phyloP scores from a whole-genome alignment of 53 echinoderm and acorn worm species.

The Actinopyga echinites region DNA sequence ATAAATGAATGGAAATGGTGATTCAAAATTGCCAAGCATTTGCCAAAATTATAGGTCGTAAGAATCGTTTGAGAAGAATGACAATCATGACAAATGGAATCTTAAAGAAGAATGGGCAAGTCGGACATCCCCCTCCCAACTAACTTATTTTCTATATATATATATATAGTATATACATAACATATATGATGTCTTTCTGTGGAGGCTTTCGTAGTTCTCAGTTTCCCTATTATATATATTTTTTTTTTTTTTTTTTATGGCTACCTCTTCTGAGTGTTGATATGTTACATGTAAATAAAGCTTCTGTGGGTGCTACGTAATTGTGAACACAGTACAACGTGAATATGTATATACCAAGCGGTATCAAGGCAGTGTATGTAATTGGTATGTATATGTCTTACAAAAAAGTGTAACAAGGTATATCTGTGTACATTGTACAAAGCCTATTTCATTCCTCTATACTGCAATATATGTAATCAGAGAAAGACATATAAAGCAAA shows the following conservation, averaged over 20 bases:
- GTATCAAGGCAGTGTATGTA: not conserved
- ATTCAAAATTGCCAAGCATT: conserved; percentile 20
- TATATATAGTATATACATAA: too few species aligned
- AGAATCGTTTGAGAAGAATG: too few species aligned
- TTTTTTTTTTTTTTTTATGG: conserved; percentile 1
- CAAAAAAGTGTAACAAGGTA: conserved; percentile 35
- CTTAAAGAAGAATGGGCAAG: too few species aligned
- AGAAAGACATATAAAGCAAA: conserved; percentile 24
- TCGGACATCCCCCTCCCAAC: too few species aligned
- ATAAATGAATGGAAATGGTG: too few species aligned
- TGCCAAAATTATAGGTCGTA: conserved; percentile 14
- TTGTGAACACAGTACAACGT: conserved; percentile 14
- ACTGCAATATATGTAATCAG: conserved; percentile 52
- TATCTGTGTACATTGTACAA: conserved; percentile 47
- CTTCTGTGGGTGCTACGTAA: not conserved
- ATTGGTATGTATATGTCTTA: conserved; percentile 27
- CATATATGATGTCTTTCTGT: conserved; percentile 31
- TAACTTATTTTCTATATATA: too few species aligned
- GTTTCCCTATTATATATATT: conserved; percentile 6
- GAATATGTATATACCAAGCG: not conserved
- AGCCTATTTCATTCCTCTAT: conserved; percentile 40
- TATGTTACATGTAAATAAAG: not conserved
- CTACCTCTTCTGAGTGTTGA: conserved; percentile 21
- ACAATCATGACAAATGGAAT: too few species aligned
- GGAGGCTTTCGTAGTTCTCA: conserved; percentile 29